phyloP scores from a whole-genome alignment of 2,113 vertebrate genomes.

The Neolamprologus longior region DNA sequence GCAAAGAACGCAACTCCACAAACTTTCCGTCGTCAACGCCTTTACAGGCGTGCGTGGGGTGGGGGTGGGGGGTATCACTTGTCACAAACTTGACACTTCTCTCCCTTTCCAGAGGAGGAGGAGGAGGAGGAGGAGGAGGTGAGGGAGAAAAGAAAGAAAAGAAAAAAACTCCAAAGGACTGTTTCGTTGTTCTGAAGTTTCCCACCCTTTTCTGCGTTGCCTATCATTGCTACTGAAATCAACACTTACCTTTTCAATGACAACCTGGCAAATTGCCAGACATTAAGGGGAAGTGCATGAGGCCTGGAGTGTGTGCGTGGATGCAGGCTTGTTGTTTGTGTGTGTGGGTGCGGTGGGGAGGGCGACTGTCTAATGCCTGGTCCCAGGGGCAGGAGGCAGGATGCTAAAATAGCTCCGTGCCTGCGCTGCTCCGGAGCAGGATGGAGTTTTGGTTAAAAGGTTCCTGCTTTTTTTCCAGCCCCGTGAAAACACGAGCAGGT shows the following conservation, averaged over 20 bases:
- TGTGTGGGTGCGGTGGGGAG: neutral
- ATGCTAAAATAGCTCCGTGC: slow-evolving; percentile 54
- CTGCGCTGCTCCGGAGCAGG: slow-evolving; percentile 17
- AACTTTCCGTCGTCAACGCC: slow-evolving; percentile 58
- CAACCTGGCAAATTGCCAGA: slow-evolving; percentile 95
- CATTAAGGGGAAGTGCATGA: slow-evolving; percentile 86
- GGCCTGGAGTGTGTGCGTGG: slow-evolving; percentile 49
- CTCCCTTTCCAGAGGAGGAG: slow-evolving; percentile 51
- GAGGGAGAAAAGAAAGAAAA: neutral
- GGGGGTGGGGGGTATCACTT: slow-evolving; percentile 41
- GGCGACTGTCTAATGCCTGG: slow-evolving; percentile 53
- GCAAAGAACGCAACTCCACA: slow-evolving; percentile 45
- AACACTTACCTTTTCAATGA: slow-evolving; percentile 96
- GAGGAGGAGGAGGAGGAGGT: neutral
- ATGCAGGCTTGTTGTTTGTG: neutral
- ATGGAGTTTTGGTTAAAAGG: slow-evolving; percentile 44
- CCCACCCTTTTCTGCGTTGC: slow-evolving; percentile 78
- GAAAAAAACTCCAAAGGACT: slow-evolving; percentile 55
- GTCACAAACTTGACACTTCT: slow-evolving; percentile 72
- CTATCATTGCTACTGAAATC: slow-evolving; percentile 85
- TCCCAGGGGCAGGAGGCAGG: slow-evolving; percentile 52
- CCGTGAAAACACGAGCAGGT: slow-evolving; percentile 33
- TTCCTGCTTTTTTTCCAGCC: slow-evolving; percentile 1
- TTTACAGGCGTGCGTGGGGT: slow-evolving; percentile 21
- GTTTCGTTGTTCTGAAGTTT: slow-evolving; percentile 92